Evolutionary conservation across 92 coral and sea anemone genomes (phyloP).

Genomic region (Siderastrea radians): DNA sequence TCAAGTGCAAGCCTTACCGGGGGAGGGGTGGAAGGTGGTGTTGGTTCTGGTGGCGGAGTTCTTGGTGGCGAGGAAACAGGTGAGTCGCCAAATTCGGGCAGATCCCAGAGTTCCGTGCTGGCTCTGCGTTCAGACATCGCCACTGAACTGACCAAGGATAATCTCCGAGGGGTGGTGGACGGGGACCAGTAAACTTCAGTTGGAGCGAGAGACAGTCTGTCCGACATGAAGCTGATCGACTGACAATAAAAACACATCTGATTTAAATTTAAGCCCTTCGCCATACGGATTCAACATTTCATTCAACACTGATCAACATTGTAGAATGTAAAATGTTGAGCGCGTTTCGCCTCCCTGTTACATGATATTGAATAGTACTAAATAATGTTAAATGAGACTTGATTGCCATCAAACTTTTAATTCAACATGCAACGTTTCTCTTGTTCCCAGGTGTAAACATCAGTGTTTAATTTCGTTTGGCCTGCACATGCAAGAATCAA

Average conservation of each 20-base stretch:
- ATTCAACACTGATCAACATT: not conserved
- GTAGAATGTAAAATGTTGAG: no score
- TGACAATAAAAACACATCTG: constrained; percentile 10
- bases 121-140: constrained; percentile 58
- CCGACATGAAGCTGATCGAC: constrained; percentile 87
- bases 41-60: constrained; percentile 97
- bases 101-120: constrained; percentile 73
- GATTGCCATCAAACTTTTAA: no score
- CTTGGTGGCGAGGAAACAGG: constrained; percentile 98
- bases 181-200: constrained; percentile 95
- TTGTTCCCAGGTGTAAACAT: no score
- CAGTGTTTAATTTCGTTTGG: no score
- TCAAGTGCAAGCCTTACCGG: constrained; percentile 58
- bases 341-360: no score
- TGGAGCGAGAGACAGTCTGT: constrained; percentile 94
- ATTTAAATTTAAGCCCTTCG: no score
- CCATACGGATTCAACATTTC: not conserved
- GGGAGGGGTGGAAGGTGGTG: constrained; percentile 96
- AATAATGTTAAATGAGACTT: no score
- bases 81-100: constrained; percentile 94
- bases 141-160: constrained; percentile 79
- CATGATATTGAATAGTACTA: no score
- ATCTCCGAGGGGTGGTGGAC: constrained; percentile 84
- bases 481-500: no score
- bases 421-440: no score